A percentile compares a stretch with the other conserved stretches of the same genome.
Conservation (phyloP, 1,140 invertebrate species). For the Ectropis grisescens region DNA sequence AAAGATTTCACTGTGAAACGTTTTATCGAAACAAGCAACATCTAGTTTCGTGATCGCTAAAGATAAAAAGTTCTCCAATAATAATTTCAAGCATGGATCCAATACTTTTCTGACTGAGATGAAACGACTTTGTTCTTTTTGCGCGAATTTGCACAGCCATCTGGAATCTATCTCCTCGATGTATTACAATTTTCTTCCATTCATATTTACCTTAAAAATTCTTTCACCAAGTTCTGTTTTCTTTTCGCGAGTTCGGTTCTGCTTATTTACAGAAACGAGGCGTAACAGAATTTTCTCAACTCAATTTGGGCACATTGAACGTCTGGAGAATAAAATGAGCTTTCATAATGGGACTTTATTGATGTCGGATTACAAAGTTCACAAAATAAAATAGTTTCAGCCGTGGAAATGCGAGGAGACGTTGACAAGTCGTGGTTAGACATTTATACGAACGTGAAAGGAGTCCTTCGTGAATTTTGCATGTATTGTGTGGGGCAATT, state of each 20-base stretch:
- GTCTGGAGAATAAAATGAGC: slow-evolving; percentile 13
- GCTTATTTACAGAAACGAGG: slow-evolving; percentile 18
- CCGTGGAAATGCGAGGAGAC: not conserved
- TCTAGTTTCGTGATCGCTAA: too few species aligned
- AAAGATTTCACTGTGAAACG: too few species aligned
- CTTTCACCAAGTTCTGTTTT: slow-evolving; percentile 15
- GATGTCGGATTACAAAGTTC: too few species aligned
- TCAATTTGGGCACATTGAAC: slow-evolving; percentile 17
- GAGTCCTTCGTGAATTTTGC: slow-evolving; percentile 15
- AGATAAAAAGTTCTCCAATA: too few species aligned
- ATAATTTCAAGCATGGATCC: slow-evolving; percentile 3
- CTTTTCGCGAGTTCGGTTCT: slow-evolving; percentile 11
- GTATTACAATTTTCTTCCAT: slow-evolving; percentile 18
- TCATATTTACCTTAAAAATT: slow-evolving; percentile 15
- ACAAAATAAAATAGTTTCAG: too few species aligned
- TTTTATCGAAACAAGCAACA: too few species aligned
- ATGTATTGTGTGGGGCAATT: slow-evolving; percentile 17
- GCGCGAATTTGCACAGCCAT: slow-evolving; percentile 9
- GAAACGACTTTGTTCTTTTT: slow-evolving; percentile 10
- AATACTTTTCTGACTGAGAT: slow-evolving; percentile 6
- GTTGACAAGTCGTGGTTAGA: not conserved
- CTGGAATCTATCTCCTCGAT: slow-evolving; percentile 13
- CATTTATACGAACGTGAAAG: not conserved
- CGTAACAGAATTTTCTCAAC: slow-evolving; percentile 10
- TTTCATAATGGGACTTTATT: too few species aligned